Evolutionary conservation across 2,113 vertebrate species (phyloP).

Genomic region (Cranoglanis bouderius): DNA sequence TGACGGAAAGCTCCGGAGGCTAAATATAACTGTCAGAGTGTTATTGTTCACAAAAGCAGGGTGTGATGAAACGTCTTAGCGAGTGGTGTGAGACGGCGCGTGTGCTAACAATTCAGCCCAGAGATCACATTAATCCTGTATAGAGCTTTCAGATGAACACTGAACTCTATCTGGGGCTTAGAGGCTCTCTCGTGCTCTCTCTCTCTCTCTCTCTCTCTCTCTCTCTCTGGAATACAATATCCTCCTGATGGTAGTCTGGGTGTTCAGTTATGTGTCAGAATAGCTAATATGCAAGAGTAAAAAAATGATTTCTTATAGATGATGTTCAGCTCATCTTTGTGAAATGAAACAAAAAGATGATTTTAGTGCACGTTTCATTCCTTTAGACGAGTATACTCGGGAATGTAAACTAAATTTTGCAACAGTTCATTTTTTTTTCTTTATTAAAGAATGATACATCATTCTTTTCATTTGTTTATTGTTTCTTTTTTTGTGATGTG

Average conservation of each 20-base stretch:
- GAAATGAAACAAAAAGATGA: background rate
- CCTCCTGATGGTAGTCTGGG: background rate
- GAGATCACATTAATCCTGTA: constrained; percentile 57
- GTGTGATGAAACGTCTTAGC: constrained; percentile 51
- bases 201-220: constrained; percentile 53
- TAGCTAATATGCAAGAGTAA: background rate
- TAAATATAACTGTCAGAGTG: constrained; percentile 68
- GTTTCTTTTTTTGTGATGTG: too few species aligned
- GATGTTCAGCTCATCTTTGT: background rate
- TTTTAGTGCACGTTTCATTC: background rate
- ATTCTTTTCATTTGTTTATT: background rate
- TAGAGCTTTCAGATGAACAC: constrained; percentile 45
- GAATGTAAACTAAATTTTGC: background rate
- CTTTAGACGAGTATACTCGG: background rate
- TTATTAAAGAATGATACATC: background rate
- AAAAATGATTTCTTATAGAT: background rate
- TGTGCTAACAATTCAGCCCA: constrained; percentile 44
- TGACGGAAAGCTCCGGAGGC: constrained; percentile 37
- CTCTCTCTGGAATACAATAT: constrained; percentile 6
- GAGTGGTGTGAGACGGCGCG: constrained; percentile 43
- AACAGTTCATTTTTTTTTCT: background rate
- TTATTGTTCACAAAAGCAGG: constrained; percentile 63
- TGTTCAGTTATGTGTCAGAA: background rate
- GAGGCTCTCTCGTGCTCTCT: constrained; percentile 45
- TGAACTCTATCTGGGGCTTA: constrained; percentile 31